Evolutionary conservation across 2,888 invertebrate genomes (phyloP), one percentile per base, ranked within the genome.

Genomic region (Eledona agricola): DNA sequence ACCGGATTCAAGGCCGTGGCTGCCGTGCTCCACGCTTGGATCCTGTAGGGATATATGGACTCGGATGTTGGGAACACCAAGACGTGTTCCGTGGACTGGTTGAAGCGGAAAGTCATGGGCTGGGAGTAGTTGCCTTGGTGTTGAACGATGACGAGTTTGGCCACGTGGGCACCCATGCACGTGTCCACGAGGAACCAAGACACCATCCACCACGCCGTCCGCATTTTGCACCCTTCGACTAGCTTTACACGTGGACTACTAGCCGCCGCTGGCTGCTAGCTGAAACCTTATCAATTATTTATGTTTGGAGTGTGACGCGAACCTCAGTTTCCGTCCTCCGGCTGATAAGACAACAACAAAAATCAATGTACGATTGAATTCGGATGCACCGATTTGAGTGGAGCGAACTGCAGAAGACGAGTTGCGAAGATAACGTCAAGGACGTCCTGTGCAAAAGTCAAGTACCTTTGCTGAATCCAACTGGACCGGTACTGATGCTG

Each of bases 1-100:
- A 90, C 74, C 0, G 91, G 90, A 57, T 79, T 81, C 0, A 80
- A 78, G 17, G 75, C 69, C 35, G 79, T 80, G 0, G 85, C 83
- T 47, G 80, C 73, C 10, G 15, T 16, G 1, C 64, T 59, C 59
- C 1, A 80, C 75, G 2, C 79, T 75, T 51, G 80, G 74, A 15
- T 80, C 67, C 0, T 79, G 32, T 60, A 67, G 3, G 70, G 68
- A 55, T 68, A 46, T 4, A 43, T 37, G 1, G 54, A 54, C 1
- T 22, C 5, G 2, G 54, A 49, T 2, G 49, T 15, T 4, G 49
- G 50, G 19, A 37, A 54, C 11, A 54, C 50, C 20, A 54, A 4
- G 1, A 54, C 43, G n/a, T 43, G 23, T 26, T 54, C 54, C 3
- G 25, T 54, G n/a, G 31, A 20, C 20, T 22, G 22, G 10, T 54